Percentiles rank a stretch among this genome's conserved stretches.
These are phyloP conservation scores for Bugulina stolonifera DNA, from an alignment of 2,888 invertebrate species.

Conservation along the genomic window DNA sequence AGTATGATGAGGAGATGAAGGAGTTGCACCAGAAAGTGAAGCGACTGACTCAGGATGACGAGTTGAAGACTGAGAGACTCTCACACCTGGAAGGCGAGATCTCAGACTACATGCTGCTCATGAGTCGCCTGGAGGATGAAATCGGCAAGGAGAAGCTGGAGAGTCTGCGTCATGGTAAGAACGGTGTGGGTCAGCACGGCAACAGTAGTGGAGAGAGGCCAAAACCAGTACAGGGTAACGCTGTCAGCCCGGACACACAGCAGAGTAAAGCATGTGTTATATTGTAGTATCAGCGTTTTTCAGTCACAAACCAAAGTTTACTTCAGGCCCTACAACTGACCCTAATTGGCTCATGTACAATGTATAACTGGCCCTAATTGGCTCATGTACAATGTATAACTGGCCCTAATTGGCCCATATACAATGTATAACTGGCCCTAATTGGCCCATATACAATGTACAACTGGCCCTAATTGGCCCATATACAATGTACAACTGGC, in stretches of 20 bases:
- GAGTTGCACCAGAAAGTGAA: background rate
- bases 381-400: no score
- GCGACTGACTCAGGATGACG: background rate
- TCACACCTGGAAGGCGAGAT: background rate
- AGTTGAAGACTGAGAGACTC: background rate
- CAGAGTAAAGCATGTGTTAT: background rate
- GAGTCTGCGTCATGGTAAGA: background rate
- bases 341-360: no score
- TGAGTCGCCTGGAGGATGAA: background rate
- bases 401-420: no score
- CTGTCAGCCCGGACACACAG: background rate
- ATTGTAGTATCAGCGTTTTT: background rate
- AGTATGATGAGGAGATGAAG: background rate
- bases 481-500: no score
- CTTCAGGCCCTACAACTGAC: no score
- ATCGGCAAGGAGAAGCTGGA: background rate
- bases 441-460: no score
- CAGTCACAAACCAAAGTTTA: no score
- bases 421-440: no score
- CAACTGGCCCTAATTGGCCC: no score
- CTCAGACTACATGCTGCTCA: background rate
- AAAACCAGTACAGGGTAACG: background rate
- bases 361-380: no score
- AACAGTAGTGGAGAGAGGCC: background rate
- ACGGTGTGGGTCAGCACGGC: background rate